Conservation (phyloP, 2,113 vertebrate species). For the Oreotrochilus melanogaster region DNA sequence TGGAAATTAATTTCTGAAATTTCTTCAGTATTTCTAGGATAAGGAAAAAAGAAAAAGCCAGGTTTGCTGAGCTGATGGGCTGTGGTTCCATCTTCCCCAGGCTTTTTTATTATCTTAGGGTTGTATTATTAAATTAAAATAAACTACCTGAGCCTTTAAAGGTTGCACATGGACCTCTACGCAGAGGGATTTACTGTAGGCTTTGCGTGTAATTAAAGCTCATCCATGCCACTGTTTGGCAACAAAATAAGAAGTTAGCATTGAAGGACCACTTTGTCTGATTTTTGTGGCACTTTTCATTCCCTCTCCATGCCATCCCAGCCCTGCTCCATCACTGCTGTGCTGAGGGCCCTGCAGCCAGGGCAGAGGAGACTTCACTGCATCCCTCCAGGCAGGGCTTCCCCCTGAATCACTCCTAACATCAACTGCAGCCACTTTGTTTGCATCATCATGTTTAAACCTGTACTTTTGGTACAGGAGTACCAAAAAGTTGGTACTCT, state of each 20-base stretch:
- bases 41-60: background rate
- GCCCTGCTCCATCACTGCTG: background rate
- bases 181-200: background rate
- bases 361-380: background rate
- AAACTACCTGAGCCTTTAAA: background rate
- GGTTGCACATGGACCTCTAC: fast-evolving
- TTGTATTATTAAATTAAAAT: background rate
- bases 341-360: fast-evolving
- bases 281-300: background rate
- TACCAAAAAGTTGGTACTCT: too few species aligned
- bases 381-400: background rate
- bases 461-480: background rate
- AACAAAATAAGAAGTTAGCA: background rate
- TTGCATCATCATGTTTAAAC: background rate
- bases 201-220: background rate
- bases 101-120: too few species aligned
- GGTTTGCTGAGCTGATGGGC: background rate
- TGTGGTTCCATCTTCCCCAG: too few species aligned
- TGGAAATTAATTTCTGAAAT: background rate
- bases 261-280: fast-evolving
- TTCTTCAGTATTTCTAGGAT: fast-evolving
- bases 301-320: background rate
- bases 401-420: background rate
- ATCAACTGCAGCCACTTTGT: slow-evolving; percentile 21
- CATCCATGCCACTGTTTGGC: fast-evolving